Base-by-base conservation (phyloP, 2,888 invertebrate species). In the Tyria jacobaeae region DNA sequence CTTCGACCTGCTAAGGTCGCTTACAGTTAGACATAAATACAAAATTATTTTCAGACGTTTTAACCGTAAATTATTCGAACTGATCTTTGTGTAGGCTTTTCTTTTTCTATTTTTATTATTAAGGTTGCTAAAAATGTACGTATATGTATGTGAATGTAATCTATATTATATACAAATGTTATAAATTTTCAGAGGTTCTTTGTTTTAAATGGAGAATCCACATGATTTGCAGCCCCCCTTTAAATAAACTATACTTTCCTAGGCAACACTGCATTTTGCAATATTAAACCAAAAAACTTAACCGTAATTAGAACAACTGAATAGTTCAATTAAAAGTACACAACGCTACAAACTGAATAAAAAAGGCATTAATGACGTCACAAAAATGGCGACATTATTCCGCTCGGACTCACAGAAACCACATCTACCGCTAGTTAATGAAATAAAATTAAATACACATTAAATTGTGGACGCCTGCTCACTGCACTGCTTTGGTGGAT, bases 361-460 rank as follows among this genome's bases (percentile, higher is more conserved):
- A 27, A 31, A 47, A 9, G n/a, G n/a, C 24, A 35, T 35, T 57
- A 55, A 47, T 59, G 59, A 48, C 25, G 52, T 64, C 27, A 65
- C 61, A 70, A 64, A 66, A 67, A 66, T 66, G 54, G 60, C 60
- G 61, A 3, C 51, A 37, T 25, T 54, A 63, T 57, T 48, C 59
- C 47, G 48, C 57, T 64, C 53, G 60, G 60, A 51, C 63, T 55
- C 47, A 50, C 61, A 62, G 60, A 62, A 59, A 66, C 73, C 73
- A 64, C 76, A 68, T 2, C 25, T 21, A 70, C 79, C 79, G 66
- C 79, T 54, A 68, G 69, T 73, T 77, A 86, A 84, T 86, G 78
- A 85, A 81, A 82, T 77, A 80, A 81, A 85, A 82, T 85, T 80
- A 79, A 85, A 83, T 73, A 73, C 74, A 78, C 71, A 81, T 85